Conservation (phyloP, 2,797 vertebrate species). For the Tadarida brasiliensis region DNA sequence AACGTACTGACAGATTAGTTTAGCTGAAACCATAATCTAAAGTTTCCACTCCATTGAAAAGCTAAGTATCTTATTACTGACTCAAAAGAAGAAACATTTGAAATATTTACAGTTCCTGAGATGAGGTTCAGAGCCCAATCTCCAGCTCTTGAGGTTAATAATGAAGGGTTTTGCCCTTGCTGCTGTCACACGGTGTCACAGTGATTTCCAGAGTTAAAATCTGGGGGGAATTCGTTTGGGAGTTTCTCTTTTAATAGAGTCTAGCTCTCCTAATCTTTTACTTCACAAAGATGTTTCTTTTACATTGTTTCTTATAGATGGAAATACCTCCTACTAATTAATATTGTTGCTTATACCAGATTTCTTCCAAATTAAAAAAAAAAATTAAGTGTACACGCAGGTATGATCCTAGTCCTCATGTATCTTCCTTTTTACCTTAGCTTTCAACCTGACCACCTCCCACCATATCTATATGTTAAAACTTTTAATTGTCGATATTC, state of each 20-base stretch:
- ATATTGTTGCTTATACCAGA: background rate
- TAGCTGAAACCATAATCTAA: slow-evolving; percentile 66
- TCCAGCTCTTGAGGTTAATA: slow-evolving; percentile 48
- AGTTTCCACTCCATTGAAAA: slow-evolving; percentile 57
- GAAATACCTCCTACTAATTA: background rate
- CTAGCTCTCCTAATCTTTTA: background rate
- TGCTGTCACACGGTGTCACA: background rate
- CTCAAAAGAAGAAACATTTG: slow-evolving; percentile 60
- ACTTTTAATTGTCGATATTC: background rate
- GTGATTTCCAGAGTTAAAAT: background rate
- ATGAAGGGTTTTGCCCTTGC: slow-evolving; percentile 62
- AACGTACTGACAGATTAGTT: slow-evolving; percentile 71
- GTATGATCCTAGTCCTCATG: background rate
- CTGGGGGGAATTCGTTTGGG: background rate
- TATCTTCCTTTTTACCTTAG: background rate
- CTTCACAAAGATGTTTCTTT: background rate
- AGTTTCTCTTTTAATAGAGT: background rate
- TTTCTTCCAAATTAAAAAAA: background rate
- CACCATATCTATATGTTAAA: background rate
- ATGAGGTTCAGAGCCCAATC: slow-evolving; percentile 58
- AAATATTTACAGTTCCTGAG: slow-evolving; percentile 72
- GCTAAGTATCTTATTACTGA: slow-evolving; percentile 34
- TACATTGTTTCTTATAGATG: background rate
- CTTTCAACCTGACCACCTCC: background rate
- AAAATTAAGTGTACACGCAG: background rate